These are phyloP conservation scores for Phortica variegata DNA, from an alignment of 1,140 invertebrate species.

Conservation along the genomic window DNA sequence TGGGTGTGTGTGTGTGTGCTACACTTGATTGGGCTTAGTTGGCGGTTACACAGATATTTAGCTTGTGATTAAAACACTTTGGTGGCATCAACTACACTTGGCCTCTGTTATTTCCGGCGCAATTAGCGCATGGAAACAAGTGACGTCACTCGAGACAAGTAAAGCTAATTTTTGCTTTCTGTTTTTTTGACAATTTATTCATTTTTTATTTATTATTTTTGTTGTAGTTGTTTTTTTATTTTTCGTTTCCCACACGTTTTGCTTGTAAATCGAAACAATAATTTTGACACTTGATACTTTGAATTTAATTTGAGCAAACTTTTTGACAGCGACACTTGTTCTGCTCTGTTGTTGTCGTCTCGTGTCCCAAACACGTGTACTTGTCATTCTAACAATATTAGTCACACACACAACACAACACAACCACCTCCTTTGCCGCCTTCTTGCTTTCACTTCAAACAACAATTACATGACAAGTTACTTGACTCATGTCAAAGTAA, in stretches of 20 bases:
- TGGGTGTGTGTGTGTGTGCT: too few species aligned
- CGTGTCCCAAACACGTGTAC: slow-evolving; percentile 48
- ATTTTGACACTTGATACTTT: slow-evolving; percentile 41
- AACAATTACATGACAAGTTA: too few species aligned
- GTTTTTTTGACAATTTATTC: too few species aligned
- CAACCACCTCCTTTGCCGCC: too few species aligned
- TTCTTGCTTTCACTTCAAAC: too few species aligned
- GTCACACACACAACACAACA: neutral
- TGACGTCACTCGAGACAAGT: neutral
- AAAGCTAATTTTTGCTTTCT: neutral
- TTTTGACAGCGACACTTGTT: slow-evolving; percentile 41
- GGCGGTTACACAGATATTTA: slow-evolving; percentile 36
- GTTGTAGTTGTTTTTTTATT: too few species aligned
- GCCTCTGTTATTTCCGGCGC: slow-evolving; percentile 42
- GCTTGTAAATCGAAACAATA: slow-evolving; percentile 15
- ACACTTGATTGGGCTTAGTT: neutral
- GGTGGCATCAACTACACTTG: slow-evolving; percentile 35
- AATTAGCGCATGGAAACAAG: slow-evolving; percentile 23
- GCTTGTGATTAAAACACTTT: slow-evolving; percentile 47
- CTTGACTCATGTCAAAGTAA: neutral
- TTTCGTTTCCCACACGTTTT: neutral
- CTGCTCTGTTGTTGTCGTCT: too few species aligned
- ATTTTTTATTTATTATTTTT: too few species aligned
- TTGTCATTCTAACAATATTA: slow-evolving; percentile 44
- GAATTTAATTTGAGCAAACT: slow-evolving; percentile 44